Evolutionary conservation across 2,797 vertebrate species (phyloP), one percentile per base, ranked within the genome.

Genomic region (Pempheris klunzingeri): DNA sequence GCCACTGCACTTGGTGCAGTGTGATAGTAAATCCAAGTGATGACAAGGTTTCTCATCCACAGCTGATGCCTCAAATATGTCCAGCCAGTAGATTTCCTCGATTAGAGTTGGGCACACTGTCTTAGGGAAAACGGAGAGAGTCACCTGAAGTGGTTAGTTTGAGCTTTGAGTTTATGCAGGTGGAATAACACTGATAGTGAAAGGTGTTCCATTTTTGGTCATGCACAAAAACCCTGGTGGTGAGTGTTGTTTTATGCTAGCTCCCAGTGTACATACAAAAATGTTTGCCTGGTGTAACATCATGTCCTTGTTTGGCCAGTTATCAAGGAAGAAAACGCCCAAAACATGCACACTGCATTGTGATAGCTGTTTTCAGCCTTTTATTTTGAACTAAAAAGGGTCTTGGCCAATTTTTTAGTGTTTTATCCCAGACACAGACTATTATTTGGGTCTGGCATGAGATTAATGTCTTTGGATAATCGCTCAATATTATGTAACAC

Each of bases 1-100:
- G 50, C 50, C 12, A 3, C 24, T 39, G 38, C 34, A 14, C 32
- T 63, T 26, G 8, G 7, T 44, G 36, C 18, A 17, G 43, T 44
- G 4, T 50, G 73, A 72, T 13, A 60, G 55, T 57, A 55, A 87
- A 77, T 78, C 34, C 46, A 67, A 55, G 47, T 49, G 55, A 73
- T 75, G 57, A 58, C 28, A 60, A 28, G 32, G 8, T 78, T 70
- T 66, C 39, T 69, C 46, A 38, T 57, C 68, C 60, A 49, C 38
- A 62, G 32, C 20, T 57, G 36, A 67, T 36, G 50, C 24, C 50
- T 71, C 50, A 74, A 52, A 71, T 57, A 64, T 61, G 38, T 26
- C 36, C 54, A 59, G 38, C 30, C 9, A 20, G 49, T 15, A 18
- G 3, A 26, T 70, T 50, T 50, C 22, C 15, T 59, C 15, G 1